Conservation (phyloP, 2,888 invertebrate species). For the Cantharis rustica region DNA sequence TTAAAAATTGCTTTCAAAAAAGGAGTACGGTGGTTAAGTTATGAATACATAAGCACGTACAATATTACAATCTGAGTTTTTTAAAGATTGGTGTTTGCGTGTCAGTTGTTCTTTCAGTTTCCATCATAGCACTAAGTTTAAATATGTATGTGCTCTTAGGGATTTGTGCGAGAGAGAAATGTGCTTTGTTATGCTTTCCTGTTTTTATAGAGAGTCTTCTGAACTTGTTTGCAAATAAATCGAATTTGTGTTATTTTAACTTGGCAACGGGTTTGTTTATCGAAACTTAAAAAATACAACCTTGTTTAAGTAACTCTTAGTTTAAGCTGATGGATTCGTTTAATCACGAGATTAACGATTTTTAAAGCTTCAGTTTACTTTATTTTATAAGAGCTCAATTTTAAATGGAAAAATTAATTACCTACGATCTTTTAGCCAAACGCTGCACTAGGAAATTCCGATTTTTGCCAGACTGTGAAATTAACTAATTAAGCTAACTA, state of each 20-base stretch:
- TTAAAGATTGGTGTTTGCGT: constrained; percentile 15
- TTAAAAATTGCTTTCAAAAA: neutral
- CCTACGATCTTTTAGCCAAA: neutral
- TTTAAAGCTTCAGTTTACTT: constrained; percentile 1
- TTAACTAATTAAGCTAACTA: constrained; percentile 10
- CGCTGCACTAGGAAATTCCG: neutral
- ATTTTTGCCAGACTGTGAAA: constrained; percentile 6
- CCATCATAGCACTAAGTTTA: constrained; percentile 26
- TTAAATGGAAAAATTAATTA: neutral
- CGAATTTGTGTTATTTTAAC: constrained; percentile 38
- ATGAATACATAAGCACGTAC: constrained; percentile 4
- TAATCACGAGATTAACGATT: constrained; percentile 22
- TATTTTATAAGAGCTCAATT: neutral
- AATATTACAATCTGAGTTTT: constrained; percentile 1
- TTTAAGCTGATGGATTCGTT: constrained; percentile 14
- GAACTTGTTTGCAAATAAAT: constrained; percentile 39
- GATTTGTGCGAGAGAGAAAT: constrained; percentile 30
- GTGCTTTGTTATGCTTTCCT: constrained; percentile 29
- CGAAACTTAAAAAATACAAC: constrained; percentile 21
- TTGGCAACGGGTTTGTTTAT: constrained; percentile 25
- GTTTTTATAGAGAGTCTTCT: constrained; percentile 32
- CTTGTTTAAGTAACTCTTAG: constrained; percentile 17
- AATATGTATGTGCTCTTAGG: constrained; percentile 35
- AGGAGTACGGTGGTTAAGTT: neutral
- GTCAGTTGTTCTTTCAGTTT: constrained; percentile 21